Conservation (phyloP, 2,888 invertebrate genomes). For the Eilema depressum region DNA sequence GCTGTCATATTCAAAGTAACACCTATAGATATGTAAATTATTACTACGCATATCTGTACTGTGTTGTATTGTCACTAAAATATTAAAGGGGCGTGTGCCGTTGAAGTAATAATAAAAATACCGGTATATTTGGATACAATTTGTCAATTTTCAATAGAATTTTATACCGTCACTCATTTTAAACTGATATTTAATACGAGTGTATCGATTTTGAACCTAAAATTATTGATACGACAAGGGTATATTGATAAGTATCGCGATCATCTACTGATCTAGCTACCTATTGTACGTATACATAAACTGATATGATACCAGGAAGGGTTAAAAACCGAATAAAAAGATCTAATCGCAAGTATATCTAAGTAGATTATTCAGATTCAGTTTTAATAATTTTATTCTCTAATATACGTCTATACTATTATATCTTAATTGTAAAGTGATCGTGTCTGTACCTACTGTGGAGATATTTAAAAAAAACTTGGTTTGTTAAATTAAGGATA, state of each 20-base stretch:
- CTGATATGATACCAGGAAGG: not conserved
- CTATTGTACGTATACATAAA: not conserved
- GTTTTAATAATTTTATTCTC: not conserved
- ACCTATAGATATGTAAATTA: conserved; percentile 79
- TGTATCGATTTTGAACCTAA: not conserved
- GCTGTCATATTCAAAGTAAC: conserved; percentile 78
- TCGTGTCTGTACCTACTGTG: too few relatives aligned
- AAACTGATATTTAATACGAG: not conserved
- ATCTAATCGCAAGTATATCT: not conserved
- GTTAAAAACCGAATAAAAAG: not conserved
- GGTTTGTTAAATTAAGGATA: too few relatives aligned
- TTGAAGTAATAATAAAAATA: conserved; percentile 51
- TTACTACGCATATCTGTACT: conserved; percentile 51
- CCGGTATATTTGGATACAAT: conserved; percentile 38
- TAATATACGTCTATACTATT: too few relatives aligned
- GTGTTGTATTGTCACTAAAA: conserved; percentile 56
- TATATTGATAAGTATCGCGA: not conserved
- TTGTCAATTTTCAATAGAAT: conserved; percentile 36
- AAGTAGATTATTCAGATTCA: too few relatives aligned
- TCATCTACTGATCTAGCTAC: too few relatives aligned
- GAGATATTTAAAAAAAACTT: too few relatives aligned
- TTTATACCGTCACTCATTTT: conserved; percentile 22
- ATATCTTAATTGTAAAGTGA: too few relatives aligned
- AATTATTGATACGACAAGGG: not conserved
- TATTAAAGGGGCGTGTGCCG: conserved; percentile 55